Evolutionary conservation across 2,113 vertebrate genomes (phyloP).

Genomic region (Oreotrochilus melanogaster): DNA sequence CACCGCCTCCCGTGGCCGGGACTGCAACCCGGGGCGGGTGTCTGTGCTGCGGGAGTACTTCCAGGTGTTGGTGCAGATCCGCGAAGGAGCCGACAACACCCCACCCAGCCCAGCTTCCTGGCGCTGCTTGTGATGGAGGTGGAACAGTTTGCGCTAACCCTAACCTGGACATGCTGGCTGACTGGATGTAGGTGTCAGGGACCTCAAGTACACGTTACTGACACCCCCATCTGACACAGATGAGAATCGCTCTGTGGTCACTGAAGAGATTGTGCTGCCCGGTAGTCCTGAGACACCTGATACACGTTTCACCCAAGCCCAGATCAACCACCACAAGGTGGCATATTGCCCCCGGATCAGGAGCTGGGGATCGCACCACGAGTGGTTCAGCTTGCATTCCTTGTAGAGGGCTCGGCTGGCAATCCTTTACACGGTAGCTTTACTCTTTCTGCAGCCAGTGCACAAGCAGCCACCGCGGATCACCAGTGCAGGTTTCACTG

Average conservation of each 20-base stretch:
- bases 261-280: conserved; percentile 66
- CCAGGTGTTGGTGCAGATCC: conserved; percentile 64
- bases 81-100: not conserved
- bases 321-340: conserved; percentile 73
- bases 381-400: conserved; percentile 72
- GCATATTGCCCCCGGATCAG: conserved; percentile 65
- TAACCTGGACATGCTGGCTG: conserved; percentile 36
- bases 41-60: conserved; percentile 65
- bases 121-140: conserved; percentile 66
- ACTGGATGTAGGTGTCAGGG: too few species aligned
- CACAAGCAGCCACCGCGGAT: conserved; percentile 69
- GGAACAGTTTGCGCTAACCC: conserved; percentile 54
- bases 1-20: conserved; percentile 32
- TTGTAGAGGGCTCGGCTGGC: conserved; percentile 67
- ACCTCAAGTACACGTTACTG: conserved; percentile 46
- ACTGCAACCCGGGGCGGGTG: conserved; percentile 63
- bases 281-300: conserved; percentile 43
- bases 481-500: conserved; percentile 69
- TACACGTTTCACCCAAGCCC: conserved; percentile 70
- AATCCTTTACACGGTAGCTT: conserved; percentile 68
- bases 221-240: conserved; percentile 69
- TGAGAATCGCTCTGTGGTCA: conserved; percentile 48
- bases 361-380: conserved; percentile 61
- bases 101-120: conserved; percentile 35
- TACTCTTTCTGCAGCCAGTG: conserved; percentile 71